These are phyloP conservation scores for Ochropleura plecta DNA, from an alignment of 2,888 invertebrate genomes.

Conservation along the genomic window DNA sequence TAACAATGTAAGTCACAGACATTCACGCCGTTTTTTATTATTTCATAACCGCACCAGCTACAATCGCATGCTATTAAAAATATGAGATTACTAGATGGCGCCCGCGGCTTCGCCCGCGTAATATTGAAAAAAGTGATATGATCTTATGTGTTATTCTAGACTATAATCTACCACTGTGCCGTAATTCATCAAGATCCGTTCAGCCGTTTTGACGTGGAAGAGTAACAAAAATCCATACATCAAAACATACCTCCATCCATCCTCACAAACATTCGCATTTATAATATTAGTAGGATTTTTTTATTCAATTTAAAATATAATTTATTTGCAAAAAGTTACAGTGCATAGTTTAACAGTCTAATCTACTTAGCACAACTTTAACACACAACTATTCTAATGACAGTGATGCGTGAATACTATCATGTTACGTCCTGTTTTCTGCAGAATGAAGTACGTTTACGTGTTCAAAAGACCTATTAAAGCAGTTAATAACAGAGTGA, in stretches of 20 bases:
- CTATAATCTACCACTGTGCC: too few relatives aligned
- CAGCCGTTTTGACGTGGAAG: too few relatives aligned
- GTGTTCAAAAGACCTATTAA: conserved; percentile 17
- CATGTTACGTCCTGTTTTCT: conserved; percentile 9
- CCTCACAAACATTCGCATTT: too few relatives aligned
- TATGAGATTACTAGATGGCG: not conserved
- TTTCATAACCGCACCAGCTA: not conserved
- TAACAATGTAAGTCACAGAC: not conserved
- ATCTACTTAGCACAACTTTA: not conserved
- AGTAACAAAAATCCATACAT: too few relatives aligned
- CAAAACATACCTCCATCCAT: too few relatives aligned
- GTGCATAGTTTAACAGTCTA: not conserved
- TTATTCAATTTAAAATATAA: not conserved
- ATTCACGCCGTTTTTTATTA: not conserved
- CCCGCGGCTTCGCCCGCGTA: too few relatives aligned
- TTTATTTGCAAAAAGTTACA: not conserved
- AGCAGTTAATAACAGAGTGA: conserved; percentile 28
- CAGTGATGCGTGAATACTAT: not conserved
- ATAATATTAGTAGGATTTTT: not conserved
- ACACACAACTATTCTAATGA: not conserved
- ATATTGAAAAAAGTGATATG: too few relatives aligned
- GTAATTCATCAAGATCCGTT: too few relatives aligned
- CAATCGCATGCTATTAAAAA: not conserved
- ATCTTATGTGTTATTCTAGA: too few relatives aligned
- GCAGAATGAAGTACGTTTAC: conserved; percentile 5